phyloP scores from a whole-genome alignment of 2,797 vertebrate species.

The Sarcoramphus papa region DNA sequence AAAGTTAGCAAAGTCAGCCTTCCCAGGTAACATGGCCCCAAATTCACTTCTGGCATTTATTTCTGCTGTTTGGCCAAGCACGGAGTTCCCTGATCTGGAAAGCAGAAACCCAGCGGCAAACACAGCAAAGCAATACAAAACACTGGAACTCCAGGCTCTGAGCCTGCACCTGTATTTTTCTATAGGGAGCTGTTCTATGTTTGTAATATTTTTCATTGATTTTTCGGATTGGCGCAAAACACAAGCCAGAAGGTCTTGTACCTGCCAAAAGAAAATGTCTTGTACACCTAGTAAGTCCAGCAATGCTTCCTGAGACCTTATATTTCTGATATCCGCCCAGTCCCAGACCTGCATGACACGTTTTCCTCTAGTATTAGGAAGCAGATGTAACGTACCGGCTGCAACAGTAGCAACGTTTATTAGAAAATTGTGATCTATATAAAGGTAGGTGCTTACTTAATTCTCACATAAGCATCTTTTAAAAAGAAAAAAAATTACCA shows the following conservation, averaged over 20 bases:
- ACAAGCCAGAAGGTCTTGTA: neutral
- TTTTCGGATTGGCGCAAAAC: neutral
- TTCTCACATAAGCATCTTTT: neutral
- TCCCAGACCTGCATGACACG: neutral
- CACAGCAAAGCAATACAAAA: neutral
- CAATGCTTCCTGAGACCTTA: neutral
- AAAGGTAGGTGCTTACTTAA: neutral
- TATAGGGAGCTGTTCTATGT: neutral
- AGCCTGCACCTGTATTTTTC: neutral
- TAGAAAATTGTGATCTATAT: neutral
- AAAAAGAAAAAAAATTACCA: neutral
- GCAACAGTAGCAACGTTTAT: neutral
- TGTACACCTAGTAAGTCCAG: neutral
- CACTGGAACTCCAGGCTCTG: neutral
- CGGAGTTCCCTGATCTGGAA: rapidly evolving
- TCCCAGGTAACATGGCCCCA: neutral
- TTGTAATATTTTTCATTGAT: neutral
- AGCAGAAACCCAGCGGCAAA: neutral
- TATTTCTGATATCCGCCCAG: neutral
- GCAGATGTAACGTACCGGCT: neutral
- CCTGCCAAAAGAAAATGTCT: neutral
- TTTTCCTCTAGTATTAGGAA: neutral
- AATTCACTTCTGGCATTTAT: neutral
- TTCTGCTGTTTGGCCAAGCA: neutral
- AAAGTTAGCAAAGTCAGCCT: neutral